Percentiles rank a stretch among this genome's conserved stretches.
phyloP scores from a whole-genome alignment of 2,888 invertebrate genomes.

The Notodonta dromedarius region DNA sequence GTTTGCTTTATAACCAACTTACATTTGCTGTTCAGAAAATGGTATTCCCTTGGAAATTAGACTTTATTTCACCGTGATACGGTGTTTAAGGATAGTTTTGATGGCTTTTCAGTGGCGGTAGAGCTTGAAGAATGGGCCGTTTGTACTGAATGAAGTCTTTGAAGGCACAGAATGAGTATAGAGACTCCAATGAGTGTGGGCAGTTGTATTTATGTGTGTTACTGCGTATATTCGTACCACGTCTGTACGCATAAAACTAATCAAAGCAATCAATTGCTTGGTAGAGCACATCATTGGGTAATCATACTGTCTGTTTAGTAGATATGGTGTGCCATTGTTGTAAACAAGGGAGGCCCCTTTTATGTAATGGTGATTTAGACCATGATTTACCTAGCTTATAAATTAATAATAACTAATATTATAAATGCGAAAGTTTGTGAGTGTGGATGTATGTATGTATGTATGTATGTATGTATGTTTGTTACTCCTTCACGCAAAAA shows the following conservation, averaged over 20 bases:
- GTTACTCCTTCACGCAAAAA: no score
- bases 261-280: slow-evolving; percentile 2
- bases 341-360: no score
- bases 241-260: neutral
- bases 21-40: slow-evolving; percentile 27
- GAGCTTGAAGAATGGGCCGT: slow-evolving; percentile 60
- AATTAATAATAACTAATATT: no score
- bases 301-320: no score
- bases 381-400: no score
- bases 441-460: no score
- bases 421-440: no score
- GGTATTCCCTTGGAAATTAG: slow-evolving; percentile 25
- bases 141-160: slow-evolving; percentile 70
- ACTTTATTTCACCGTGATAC: slow-evolving; percentile 25
- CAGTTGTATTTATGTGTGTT: slow-evolving; percentile 4
- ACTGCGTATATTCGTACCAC: neutral
- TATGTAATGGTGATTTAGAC: no score
- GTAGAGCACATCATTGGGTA: neutral
- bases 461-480: no score
- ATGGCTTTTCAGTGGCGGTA: slow-evolving; percentile 20
- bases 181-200: slow-evolving; percentile 35
- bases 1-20: slow-evolving; percentile 34
- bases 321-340: neutral
- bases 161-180: slow-evolving; percentile 65
- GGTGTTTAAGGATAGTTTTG: slow-evolving; percentile 9